A percentile compares a stretch with the other conserved stretches of the same genome.
Conservation (phyloP, 2,113 vertebrate species). For the Corvus cornix region DNA sequence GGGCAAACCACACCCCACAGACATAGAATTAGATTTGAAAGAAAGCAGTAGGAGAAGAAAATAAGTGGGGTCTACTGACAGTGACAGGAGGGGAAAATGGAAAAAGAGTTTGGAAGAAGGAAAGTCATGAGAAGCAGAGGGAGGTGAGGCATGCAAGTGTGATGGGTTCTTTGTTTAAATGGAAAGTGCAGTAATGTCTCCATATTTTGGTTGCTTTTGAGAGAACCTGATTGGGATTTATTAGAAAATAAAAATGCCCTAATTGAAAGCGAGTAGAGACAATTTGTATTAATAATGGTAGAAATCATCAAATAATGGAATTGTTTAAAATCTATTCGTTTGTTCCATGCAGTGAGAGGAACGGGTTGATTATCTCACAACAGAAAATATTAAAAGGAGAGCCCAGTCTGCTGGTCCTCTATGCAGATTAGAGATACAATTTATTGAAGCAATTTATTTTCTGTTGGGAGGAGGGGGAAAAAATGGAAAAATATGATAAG, state of each 20-base stretch:
- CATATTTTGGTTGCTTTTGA: slow-evolving; percentile 24
- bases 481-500: slow-evolving; percentile 51
- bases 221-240: slow-evolving; percentile 69
- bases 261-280: slow-evolving; percentile 66
- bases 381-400: slow-evolving; percentile 1
- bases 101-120: not conserved
- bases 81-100: not conserved
- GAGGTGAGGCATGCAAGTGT: not conserved
- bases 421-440: slow-evolving; percentile 68
- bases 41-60: not conserved
- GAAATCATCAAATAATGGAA: slow-evolving; percentile 59
- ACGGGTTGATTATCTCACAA: slow-evolving; percentile 55
- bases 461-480: slow-evolving; percentile 15
- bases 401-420: not conserved
- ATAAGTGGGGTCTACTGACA: not conserved
- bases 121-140: not conserved
- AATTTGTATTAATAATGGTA: slow-evolving; percentile 74
- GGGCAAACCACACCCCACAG: not conserved
- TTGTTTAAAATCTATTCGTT: slow-evolving; percentile 70
- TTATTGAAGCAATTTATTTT: slow-evolving; percentile 69
- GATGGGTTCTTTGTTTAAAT: not conserved
- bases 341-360: slow-evolving; percentile 43
- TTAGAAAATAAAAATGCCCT: slow-evolving; percentile 69
- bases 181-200: not conserved
- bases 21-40: not conserved